Conservation (phyloP, 2,888 invertebrate species). For the Scrobipalpa atriplicella region DNA sequence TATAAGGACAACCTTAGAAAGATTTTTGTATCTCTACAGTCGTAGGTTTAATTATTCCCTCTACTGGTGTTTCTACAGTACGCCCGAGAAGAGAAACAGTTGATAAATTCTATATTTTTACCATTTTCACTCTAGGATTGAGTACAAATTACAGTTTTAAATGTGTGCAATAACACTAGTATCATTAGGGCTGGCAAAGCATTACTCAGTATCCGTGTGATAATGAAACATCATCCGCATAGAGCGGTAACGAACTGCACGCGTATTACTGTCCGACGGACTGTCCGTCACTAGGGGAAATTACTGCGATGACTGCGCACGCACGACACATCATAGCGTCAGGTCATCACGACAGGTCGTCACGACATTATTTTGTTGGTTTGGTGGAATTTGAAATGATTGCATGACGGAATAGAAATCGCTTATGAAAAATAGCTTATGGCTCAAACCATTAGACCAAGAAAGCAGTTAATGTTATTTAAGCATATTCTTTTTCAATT, state of each 20-base stretch:
- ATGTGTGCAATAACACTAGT: not conserved
- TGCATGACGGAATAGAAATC: not conserved
- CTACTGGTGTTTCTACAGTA: too few species aligned
- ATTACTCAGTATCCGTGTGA: conserved; percentile 2
- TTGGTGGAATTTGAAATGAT: not conserved
- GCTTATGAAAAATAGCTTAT: not conserved
- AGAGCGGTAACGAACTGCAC: not conserved
- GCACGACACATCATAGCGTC: not conserved
- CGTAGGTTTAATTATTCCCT: too few species aligned
- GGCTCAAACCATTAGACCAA: too few species aligned
- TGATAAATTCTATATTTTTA: too few species aligned
- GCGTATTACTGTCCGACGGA: not conserved
- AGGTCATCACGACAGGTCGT: too few species aligned
- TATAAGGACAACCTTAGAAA: too few species aligned
- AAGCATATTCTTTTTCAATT: too few species aligned
- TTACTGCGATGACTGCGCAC: conserved; percentile 3
- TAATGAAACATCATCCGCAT: not conserved
- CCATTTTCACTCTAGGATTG: too few species aligned
- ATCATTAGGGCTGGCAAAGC: not conserved
- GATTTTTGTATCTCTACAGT: too few species aligned
- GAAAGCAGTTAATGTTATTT: too few species aligned
- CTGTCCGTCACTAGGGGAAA: conserved; percentile 8
- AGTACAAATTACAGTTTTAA: too few species aligned
- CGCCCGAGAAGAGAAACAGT: too few species aligned
- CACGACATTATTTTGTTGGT: not conserved